These are phyloP conservation scores for Callaeas wilsoni DNA, from an alignment of 2,113 vertebrate species.

Conservation along the genomic window DNA sequence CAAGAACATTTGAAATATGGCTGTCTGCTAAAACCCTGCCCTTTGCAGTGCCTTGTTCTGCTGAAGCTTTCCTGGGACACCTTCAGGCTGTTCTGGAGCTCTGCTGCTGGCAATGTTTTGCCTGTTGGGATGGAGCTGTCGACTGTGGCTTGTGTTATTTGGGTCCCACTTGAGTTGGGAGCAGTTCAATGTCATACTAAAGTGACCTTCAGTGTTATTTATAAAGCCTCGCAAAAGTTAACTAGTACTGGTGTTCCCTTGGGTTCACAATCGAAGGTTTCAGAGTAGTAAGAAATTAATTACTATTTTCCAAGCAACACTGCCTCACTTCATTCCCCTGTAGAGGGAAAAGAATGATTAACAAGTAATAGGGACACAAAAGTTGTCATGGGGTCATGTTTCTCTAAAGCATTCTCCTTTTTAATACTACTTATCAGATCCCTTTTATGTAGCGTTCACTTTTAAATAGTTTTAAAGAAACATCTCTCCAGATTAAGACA, in stretches of 20 bases:
- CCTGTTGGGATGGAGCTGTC: neutral
- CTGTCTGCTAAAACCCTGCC: neutral
- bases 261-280: neutral
- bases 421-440: neutral
- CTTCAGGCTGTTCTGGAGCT: neutral
- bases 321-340: neutral
- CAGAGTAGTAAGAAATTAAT: neutral
- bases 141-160: neutral
- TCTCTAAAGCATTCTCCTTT: neutral
- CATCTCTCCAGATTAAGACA: neutral
- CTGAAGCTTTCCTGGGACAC: neutral
- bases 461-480: neutral
- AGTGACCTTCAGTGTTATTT: neutral
- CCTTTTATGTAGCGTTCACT: neutral
- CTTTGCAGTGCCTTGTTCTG: neutral
- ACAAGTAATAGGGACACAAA: neutral
- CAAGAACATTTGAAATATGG: neutral
- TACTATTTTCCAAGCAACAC: neutral
- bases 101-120: neutral
- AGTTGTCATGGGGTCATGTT: neutral
- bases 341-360: neutral
- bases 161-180: neutral
- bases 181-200: neutral
- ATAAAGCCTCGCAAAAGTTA: neutral
- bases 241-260: neutral